Base-by-base conservation (phyloP, 2,888 invertebrate genomes). In the Pedicia rivosa region DNA sequence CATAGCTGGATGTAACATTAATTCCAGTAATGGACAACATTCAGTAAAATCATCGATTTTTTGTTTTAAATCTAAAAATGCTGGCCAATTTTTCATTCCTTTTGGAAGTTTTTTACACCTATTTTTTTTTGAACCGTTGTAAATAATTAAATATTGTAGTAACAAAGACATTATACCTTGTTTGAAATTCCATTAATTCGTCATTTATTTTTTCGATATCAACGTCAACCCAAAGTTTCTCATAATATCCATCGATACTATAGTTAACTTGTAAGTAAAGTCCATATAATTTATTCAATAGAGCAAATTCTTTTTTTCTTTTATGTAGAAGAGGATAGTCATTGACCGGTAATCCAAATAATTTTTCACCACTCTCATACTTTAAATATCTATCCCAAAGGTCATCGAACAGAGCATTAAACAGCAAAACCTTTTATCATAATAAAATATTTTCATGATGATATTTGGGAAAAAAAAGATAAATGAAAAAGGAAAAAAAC, bases 31-130 rank as follows among this genome's bases (percentile, higher is more conserved):
- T 1, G 84, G 83, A 52, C 82, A 82, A 15, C 77, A 78, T 55
- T 84, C 76, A 49, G 78, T 82, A 54, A 87, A 86, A 51, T 86
- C 83, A 46, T 86, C 84, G 40, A 87, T 83, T 56, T 81, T 84
- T 48, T 73, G 73, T 51, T 82, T 84, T 42, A 87, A 55, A 42
- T 82, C 83, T 31, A 77, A 65, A 49, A 66, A 87, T 0, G 86
- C 84, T 1, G 80, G 80, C 83, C 84, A 86, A 42, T 81, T 79
- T 50, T 78, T 78, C 71, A 86, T 71, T 1, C 66, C 82, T 55
- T 70, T 77, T 1, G 86, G 86, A 35, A 87, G 60, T 51, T 75
- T 77, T 10, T 78, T 73, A 52, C 82, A 84, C 50, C n/a, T n/a
- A n/a, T n/a, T n/a, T n/a, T n/a, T n/a, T n/a, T 83, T 76, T 28